Percentiles rank a stretch among this genome's conserved stretches.
phyloP scores from a whole-genome alignment of 2,113 vertebrate species.

The Hippotragus niger region DNA sequence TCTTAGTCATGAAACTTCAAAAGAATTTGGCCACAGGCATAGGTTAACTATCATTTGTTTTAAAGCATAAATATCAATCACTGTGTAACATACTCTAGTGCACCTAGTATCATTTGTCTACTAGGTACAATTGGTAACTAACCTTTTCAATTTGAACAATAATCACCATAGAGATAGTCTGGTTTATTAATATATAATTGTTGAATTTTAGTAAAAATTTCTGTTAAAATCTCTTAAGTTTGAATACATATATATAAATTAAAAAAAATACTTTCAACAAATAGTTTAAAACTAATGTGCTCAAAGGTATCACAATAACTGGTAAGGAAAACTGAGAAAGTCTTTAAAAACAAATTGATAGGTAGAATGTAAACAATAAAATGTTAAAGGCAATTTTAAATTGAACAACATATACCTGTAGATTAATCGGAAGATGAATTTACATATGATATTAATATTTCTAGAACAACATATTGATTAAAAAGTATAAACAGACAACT shows the following conservation, averaged over 20 bases:
- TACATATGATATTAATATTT: not conserved
- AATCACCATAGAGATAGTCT: constrained; percentile 58
- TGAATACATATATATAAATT: not conserved
- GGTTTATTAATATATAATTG: not conserved
- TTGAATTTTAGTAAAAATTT: not conserved
- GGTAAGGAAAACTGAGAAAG: not conserved
- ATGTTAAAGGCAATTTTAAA: constrained; percentile 54
- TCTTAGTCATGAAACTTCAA: constrained; percentile 77
- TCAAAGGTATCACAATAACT: not conserved
- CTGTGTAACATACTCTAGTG: constrained; percentile 58
- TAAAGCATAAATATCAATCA: constrained; percentile 79
- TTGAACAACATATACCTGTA: not conserved
- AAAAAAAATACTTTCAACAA: not conserved
- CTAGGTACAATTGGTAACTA: constrained; percentile 30
- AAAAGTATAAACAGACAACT: not conserved
- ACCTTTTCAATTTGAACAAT: constrained; percentile 33
- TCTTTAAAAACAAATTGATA: constrained; percentile 5
- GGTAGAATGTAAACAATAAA: not conserved
- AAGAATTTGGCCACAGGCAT: constrained; percentile 77
- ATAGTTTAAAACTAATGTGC: not conserved
- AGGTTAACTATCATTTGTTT: constrained; percentile 78
- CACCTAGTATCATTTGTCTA: constrained; percentile 25
- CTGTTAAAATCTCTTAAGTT: not conserved
- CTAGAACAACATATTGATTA: not conserved
- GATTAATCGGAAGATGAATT: not conserved